These are phyloP conservation scores for Paramormyrops kingsleyae DNA, from an alignment of 2,113 vertebrate genomes.

Conservation along the genomic window DNA sequence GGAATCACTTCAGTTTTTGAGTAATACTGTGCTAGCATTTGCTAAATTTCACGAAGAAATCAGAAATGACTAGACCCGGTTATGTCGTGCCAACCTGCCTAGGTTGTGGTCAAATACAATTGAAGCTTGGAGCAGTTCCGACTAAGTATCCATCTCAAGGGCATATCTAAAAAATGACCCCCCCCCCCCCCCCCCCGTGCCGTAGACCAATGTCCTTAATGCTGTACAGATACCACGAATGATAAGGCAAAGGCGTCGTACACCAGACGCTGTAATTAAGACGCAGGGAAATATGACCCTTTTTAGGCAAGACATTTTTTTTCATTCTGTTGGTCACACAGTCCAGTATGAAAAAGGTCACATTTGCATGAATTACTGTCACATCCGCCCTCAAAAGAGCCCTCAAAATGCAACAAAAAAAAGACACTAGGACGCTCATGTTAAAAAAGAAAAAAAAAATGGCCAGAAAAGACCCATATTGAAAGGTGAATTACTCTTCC, in stretches of 20 bases:
- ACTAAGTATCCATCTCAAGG: not conserved
- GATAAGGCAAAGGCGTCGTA: not conserved
- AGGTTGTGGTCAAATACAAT: not conserved
- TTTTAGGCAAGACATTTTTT: not conserved
- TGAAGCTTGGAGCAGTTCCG: not conserved
- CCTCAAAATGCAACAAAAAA: not conserved
- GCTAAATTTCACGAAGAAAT: not conserved
- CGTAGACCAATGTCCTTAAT: not conserved
- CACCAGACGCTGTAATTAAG: not conserved
- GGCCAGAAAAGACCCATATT: not conserved
- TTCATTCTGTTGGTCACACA: not conserved
- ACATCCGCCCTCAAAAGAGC: not conserved
- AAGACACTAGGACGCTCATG: not conserved
- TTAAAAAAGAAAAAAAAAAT: not conserved
- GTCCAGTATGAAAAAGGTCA: not conserved
- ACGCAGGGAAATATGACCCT: not conserved
- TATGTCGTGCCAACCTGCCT: not conserved
- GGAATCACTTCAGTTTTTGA: not conserved
- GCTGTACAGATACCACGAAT: not conserved
- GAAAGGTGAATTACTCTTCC: not conserved
- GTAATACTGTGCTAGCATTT: not conserved
- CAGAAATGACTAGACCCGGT: not conserved
- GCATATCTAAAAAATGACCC: not conserved
- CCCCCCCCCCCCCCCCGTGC: not conserved
- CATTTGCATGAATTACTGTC: not conserved